phyloP scores from a whole-genome alignment of 1,140 invertebrate genomes.

The Neuroterus valhalla region DNA sequence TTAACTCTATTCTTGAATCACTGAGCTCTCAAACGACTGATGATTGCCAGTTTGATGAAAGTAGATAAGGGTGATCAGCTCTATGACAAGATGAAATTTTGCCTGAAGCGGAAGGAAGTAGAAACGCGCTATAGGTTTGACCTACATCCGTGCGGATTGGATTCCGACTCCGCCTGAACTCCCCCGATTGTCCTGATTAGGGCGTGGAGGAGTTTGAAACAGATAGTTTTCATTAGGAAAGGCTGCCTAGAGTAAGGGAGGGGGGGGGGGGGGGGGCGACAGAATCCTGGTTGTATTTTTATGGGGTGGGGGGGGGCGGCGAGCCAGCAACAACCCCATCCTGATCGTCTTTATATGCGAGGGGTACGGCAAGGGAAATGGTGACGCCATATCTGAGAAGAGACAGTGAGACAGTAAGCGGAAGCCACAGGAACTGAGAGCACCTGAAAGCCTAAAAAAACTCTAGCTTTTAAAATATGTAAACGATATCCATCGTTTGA shows the following conservation, averaged over 20 bases:
- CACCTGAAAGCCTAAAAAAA: slow-evolving; percentile 1
- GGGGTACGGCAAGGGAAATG: slow-evolving; percentile 36
- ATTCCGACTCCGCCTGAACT: slow-evolving; percentile 59
- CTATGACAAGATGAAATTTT: not conserved
- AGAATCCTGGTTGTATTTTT: not conserved
- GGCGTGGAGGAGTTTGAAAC: slow-evolving; percentile 33
- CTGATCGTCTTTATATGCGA: not conserved
- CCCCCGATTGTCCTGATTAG: slow-evolving; percentile 48
- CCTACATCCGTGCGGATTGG: slow-evolving; percentile 61
- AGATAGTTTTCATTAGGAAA: slow-evolving; percentile 32
- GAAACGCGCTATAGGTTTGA: slow-evolving; percentile 50
- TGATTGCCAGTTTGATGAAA: not conserved
- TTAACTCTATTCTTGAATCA: not conserved
- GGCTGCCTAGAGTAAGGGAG: slow-evolving; percentile 20
- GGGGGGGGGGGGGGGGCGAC: slow-evolving; percentile 6
- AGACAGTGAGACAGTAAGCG: too few relatives aligned
- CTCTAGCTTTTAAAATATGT: not conserved
- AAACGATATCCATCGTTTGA: not conserved
- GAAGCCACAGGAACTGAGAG: slow-evolving; percentile 34
- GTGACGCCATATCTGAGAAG: slow-evolving; percentile 13
- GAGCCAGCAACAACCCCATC: too few relatives aligned
- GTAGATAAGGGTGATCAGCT: not conserved
- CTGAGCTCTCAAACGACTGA: not conserved
- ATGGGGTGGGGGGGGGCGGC: slow-evolving; percentile 26
- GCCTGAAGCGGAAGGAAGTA: slow-evolving; percentile 31